A percentile compares a stretch with the other conserved stretches of the same genome.
These are phyloP conservation scores for Pseudotriccus pelzelni DNA, from an alignment of 2,797 vertebrate genomes.

Conservation along the genomic window DNA sequence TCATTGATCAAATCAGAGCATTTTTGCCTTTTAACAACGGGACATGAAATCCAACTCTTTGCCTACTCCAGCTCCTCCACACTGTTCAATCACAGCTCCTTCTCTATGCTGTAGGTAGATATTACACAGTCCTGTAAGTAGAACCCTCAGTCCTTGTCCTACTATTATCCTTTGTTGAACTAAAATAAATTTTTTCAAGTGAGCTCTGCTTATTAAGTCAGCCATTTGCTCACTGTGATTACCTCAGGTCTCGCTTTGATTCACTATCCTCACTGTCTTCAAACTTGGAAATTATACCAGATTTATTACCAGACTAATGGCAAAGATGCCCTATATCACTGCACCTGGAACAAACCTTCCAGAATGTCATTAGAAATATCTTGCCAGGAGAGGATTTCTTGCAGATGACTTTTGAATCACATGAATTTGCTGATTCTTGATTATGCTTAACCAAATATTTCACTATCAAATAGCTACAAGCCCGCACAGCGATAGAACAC, in stretches of 20 bases:
- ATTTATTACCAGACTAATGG: slow-evolving; percentile 29
- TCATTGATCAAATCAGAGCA: not conserved
- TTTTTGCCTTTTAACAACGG: not conserved
- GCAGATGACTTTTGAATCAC: not conserved
- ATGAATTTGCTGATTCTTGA: not conserved
- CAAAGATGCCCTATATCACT: not conserved
- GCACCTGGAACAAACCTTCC: not conserved
- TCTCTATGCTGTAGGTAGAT: not conserved
- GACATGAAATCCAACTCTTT: not conserved
- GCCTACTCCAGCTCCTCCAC: not conserved
- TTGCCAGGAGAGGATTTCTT: not conserved
- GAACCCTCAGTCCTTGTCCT: not conserved
- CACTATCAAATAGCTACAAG: not conserved
- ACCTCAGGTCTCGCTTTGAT: not conserved
- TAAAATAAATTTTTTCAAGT: not conserved
- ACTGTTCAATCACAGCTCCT: not conserved
- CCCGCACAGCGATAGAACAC: not conserved
- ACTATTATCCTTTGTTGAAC: not conserved
- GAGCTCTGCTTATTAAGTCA: not conserved
- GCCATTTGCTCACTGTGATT: slow-evolving; percentile 3
- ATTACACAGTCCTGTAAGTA: not conserved
- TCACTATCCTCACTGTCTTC: not conserved
- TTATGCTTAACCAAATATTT: not conserved
- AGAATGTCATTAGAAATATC: not conserved
- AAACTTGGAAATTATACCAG: slow-evolving; percentile 14